A percentile compares a stretch with the other conserved stretches of the same genome.
Conservation (phyloP, 2,888 invertebrate species). For the Acrocyrtus sp. region DNA sequence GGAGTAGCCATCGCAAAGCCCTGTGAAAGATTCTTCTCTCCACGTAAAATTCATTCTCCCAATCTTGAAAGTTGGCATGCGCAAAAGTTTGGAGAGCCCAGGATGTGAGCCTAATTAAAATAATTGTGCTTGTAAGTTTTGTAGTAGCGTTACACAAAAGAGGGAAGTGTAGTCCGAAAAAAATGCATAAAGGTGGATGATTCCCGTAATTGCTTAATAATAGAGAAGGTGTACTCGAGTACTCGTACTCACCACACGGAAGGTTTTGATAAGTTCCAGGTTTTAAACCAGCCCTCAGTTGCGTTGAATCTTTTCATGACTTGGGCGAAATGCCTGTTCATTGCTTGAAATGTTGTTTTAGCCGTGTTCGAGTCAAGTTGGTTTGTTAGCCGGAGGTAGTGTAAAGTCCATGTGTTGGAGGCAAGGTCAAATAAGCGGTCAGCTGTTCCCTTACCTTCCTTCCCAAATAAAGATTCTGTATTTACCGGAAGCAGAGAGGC, state of each 20-base stretch:
- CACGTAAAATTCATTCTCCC: constrained; percentile 70
- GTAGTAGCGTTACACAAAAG: not conserved
- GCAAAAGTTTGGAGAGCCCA: constrained; percentile 69
- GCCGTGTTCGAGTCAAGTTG: constrained; percentile 67
- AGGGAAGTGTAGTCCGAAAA: not conserved
- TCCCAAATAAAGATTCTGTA: constrained; percentile 65
- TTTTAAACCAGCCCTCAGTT: constrained; percentile 66
- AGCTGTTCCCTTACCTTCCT: constrained; percentile 69
- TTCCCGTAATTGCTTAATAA: too few relatives aligned
- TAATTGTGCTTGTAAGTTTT: too few relatives aligned
- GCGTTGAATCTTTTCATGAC: constrained; percentile 65
- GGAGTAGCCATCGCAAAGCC: constrained; percentile 65
- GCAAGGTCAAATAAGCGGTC: constrained; percentile 71
- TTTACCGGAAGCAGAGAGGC: constrained; percentile 65
- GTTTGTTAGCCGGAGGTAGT: constrained; percentile 70
- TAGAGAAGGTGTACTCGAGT: too few relatives aligned
- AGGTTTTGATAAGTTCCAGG: constrained; percentile 66
- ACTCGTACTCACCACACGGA: constrained; percentile 67
- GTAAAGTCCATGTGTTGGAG: constrained; percentile 69
- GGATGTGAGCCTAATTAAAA: constrained; percentile 68
- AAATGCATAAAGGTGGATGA: too few relatives aligned
- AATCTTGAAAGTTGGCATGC: constrained; percentile 69
- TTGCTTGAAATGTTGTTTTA: constrained; percentile 66
- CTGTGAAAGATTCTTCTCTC: constrained; percentile 67
- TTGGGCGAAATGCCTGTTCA: constrained; percentile 65